phyloP scores from a whole-genome alignment of 2,888 invertebrate species.

The Anoplius nigerrimus region DNA sequence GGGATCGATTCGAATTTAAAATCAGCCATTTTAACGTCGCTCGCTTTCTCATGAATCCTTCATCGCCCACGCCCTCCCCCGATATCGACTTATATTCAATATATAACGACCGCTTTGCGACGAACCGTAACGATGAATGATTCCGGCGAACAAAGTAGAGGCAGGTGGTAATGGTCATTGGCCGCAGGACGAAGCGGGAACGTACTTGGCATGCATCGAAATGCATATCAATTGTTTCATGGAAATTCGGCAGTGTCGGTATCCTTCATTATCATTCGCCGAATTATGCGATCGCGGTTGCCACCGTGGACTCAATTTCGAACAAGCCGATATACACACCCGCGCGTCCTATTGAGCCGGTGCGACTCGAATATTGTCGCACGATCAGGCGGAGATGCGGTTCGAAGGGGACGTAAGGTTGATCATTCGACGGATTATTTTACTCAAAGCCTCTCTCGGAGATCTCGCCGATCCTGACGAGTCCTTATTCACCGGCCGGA shows the following conservation, averaged over 20 bases:
- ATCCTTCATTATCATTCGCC: conserved; percentile 53
- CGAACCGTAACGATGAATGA: conserved; percentile 45
- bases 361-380: too few species aligned
- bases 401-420: too few species aligned
- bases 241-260: conserved; percentile 55
- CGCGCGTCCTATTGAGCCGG: conserved; percentile 1
- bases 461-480: too few species aligned
- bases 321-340: conserved; percentile 54
- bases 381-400: too few species aligned
- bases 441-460: too few species aligned
- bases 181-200: conserved; percentile 42
- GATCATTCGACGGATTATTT: too few species aligned
- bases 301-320: conserved; percentile 33
- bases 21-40: too few species aligned
- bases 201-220: conserved; percentile 50
- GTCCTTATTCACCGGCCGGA: too few species aligned
- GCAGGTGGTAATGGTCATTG: conserved; percentile 50
- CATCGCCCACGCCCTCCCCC: too few species aligned
- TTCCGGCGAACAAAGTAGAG: conserved; percentile 48
- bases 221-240: conserved; percentile 58
- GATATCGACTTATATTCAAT: neutral
- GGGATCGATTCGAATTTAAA: too few species aligned
- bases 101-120: neutral
- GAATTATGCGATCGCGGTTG: conserved; percentile 49
- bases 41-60: too few species aligned